These are phyloP conservation scores for Kuschelorhynchus macadamiae DNA, from an alignment of 2,888 invertebrate species.

Conservation along the genomic window DNA sequence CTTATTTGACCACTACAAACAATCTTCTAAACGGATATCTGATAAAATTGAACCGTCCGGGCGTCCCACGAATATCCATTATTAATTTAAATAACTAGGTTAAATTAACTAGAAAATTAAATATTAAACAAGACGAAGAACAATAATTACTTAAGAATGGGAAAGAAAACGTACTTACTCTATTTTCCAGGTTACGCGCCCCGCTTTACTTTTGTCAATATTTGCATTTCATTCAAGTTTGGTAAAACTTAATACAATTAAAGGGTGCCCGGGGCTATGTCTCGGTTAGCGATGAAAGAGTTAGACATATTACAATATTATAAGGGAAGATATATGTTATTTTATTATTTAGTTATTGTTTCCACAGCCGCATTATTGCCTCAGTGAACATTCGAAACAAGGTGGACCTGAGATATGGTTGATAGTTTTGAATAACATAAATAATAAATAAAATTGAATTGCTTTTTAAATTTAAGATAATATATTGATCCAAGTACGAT, in stretches of 20 bases:
- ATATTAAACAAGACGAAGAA: slow-evolving; percentile 42
- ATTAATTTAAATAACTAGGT: slow-evolving; percentile 31
- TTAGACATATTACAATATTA: slow-evolving; percentile 29
- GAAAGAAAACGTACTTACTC: slow-evolving; percentile 46
- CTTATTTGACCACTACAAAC: neutral
- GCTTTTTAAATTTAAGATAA: too few species aligned
- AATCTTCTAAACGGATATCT: neutral
- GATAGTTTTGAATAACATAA: too few species aligned
- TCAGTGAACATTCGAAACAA: too few species aligned
- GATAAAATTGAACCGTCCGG: neutral
- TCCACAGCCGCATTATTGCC: too few species aligned
- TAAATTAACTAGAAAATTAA: slow-evolving; percentile 43
- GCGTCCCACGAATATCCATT: slow-evolving; percentile 6
- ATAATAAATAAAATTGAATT: too few species aligned
- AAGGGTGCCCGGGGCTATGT: slow-evolving; percentile 33
- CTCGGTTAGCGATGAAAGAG: slow-evolving; percentile 41
- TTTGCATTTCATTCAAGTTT: slow-evolving; percentile 50
- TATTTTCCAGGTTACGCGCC: slow-evolving; percentile 49
- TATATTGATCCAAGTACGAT: too few species aligned
- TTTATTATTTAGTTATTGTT: slow-evolving; percentile 7
- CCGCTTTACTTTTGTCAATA: slow-evolving; percentile 46
- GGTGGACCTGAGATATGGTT: too few species aligned
- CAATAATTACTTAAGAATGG: slow-evolving; percentile 47
- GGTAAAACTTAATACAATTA: slow-evolving; percentile 51
- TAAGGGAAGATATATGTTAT: slow-evolving; percentile 6